Conservation (phyloP, 30 jellyfish, hydroid and myxozoan genomes). For the Sanderia malayensis region DNA sequence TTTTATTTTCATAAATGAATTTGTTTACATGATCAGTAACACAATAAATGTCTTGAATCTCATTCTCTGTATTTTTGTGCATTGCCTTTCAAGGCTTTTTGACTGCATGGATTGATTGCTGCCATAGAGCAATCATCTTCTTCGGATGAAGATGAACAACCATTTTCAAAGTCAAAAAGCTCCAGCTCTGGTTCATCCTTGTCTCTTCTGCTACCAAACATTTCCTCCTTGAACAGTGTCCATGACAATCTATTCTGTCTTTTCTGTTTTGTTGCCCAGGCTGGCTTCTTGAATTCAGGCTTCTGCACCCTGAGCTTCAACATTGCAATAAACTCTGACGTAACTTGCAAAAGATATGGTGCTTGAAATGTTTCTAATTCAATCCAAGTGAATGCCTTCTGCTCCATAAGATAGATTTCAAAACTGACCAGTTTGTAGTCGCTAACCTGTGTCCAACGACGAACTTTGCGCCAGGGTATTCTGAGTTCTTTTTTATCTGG, state of each 20-base stretch:
- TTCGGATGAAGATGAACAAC: slow-evolving; percentile 24
- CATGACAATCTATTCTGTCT: slow-evolving; percentile 53
- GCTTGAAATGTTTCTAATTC: slow-evolving; percentile 77
- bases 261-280: slow-evolving; percentile 49
- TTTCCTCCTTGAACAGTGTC: slow-evolving; percentile 70
- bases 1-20: too few relatives aligned
- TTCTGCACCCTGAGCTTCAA: slow-evolving; percentile 46
- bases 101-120: too few relatives aligned
- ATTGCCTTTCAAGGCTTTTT: too few relatives aligned
- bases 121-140: slow-evolving; percentile 12
- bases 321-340: slow-evolving; percentile 65
- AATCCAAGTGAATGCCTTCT: slow-evolving; percentile 82
- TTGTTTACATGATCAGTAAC: too few relatives aligned
- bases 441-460: slow-evolving; percentile 86
- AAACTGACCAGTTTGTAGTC: slow-evolving; percentile 45
- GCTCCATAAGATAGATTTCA: slow-evolving; percentile 75
- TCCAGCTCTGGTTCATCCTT: slow-evolving; percentile 50
- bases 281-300: slow-evolving; percentile 56
- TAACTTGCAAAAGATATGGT: slow-evolving; percentile 66
- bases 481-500: slow-evolving; percentile 42
- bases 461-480: slow-evolving; percentile 95
- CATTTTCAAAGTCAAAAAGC: slow-evolving; percentile 44
- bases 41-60: too few relatives aligned
- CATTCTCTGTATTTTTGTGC: too few relatives aligned
- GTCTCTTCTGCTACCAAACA: slow-evolving; percentile 52